These are phyloP conservation scores for Dasysyrphus albostriatus DNA, from an alignment of 2,888 invertebrate species.

Conservation along the genomic window DNA sequence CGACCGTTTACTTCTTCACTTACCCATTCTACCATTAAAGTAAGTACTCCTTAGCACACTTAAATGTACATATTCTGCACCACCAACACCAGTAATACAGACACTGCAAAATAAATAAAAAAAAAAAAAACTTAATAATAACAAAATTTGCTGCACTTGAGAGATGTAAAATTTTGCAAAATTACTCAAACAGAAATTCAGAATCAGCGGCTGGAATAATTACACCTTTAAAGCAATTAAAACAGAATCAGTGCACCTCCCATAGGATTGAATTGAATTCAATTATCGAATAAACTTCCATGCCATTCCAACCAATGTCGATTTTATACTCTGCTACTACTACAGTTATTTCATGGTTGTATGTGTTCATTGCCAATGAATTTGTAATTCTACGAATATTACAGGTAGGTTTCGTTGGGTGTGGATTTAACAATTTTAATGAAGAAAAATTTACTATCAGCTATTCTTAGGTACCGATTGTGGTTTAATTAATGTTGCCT, in stretches of 20 bases:
- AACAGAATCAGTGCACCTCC: conserved; percentile 65
- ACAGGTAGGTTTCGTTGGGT: too few species aligned
- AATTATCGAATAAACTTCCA: conserved; percentile 47
- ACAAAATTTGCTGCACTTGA: neutral
- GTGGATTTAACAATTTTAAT: too few species aligned
- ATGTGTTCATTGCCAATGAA: too few species aligned
- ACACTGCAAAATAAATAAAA: neutral
- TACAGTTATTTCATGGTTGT: too few species aligned
- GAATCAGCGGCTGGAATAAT: conserved; percentile 58
- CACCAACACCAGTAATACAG: neutral
- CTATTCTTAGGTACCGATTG: too few species aligned
- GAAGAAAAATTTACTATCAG: too few species aligned
- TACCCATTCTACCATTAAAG: neutral
- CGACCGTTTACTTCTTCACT: neutral
- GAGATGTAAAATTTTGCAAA: conserved; percentile 34
- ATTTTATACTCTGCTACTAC: neutral
- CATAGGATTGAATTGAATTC: conserved; percentile 49
- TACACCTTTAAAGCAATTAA: conserved; percentile 61
- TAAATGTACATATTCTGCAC: neutral
- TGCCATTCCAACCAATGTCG: neutral
- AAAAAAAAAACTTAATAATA: too few species aligned
- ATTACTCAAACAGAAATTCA: conserved; percentile 33
- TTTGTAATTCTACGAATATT: too few species aligned
- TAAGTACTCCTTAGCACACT: neutral
- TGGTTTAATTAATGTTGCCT: too few species aligned